A percentile compares a stretch with the other conserved stretches of the same genome.
phyloP scores from a whole-genome alignment of 2,113 vertebrate genomes.

The Phylloscopus whistleri region DNA sequence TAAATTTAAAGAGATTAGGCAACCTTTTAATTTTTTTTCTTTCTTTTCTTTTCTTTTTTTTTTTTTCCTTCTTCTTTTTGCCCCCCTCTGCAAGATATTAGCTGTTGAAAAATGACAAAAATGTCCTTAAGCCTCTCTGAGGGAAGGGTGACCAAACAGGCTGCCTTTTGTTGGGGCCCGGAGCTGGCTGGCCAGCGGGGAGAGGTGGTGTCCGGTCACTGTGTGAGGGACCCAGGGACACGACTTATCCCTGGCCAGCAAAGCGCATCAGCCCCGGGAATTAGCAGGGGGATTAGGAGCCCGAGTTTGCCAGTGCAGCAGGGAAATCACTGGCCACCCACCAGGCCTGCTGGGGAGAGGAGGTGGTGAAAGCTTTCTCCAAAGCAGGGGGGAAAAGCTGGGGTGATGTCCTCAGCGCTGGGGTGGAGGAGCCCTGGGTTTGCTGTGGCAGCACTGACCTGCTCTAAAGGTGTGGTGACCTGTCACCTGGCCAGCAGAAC shows the following conservation, averaged over 20 bases:
- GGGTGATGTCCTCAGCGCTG: neutral
- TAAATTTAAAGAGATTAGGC: constrained; percentile 96
- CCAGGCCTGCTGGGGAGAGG: constrained; percentile 33
- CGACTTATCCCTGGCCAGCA: constrained; percentile 75
- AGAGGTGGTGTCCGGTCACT: constrained; percentile 66
- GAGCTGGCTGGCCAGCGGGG: constrained; percentile 55
- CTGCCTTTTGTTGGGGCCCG: constrained; percentile 82
- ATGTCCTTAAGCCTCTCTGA: constrained; percentile 93
- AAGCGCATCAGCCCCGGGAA: constrained; percentile 69
- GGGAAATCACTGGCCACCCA: constrained; percentile 77
- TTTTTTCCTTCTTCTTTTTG: constrained; percentile 42
- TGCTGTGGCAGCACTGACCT: neutral
- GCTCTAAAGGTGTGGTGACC: neutral
- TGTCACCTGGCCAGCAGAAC: too few species aligned
- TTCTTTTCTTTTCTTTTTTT: neutral
- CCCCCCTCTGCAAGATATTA: constrained; percentile 84
- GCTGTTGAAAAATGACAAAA: constrained; percentile 99
- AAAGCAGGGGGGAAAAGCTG: neutral
- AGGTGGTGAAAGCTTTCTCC: neutral
- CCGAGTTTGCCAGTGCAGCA: constrained; percentile 60
- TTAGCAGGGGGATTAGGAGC: constrained; percentile 77
- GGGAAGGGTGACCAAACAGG: constrained; percentile 83
- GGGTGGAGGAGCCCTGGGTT: neutral
- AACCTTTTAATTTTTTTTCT: constrained; percentile 40
- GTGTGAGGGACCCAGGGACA: constrained; percentile 76